A percentile compares a stretch with the other conserved stretches of the same genome.
Evolutionary conservation across 2,888 invertebrate species (phyloP).

Genomic region (Muscina levida): DNA sequence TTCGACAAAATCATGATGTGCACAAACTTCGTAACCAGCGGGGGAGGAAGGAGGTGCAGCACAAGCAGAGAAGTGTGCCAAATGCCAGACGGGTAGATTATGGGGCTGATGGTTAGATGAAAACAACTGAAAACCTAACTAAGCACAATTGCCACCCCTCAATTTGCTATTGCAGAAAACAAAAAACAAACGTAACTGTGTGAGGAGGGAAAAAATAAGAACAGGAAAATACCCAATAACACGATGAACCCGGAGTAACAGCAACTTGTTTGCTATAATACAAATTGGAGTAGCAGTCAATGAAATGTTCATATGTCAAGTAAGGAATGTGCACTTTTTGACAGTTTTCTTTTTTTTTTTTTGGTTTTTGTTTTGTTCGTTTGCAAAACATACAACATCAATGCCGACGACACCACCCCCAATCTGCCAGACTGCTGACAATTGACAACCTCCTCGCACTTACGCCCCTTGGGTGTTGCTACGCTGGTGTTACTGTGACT

Average conservation of each 20-base stretch:
- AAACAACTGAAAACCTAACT: slow-evolving; percentile 21
- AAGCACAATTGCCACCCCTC: slow-evolving; percentile 54
- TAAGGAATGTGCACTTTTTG: slow-evolving; percentile 76
- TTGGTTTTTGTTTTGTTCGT: no score
- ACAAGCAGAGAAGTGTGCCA: slow-evolving; percentile 63
- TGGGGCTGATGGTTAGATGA: not conserved
- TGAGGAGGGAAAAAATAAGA: not conserved
- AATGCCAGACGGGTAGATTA: slow-evolving; percentile 40
- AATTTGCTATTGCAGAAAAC: slow-evolving; percentile 49
- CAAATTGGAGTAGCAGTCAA: slow-evolving; percentile 47
- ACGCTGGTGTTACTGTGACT: not conserved
- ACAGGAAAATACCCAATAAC: not conserved
- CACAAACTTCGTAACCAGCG: slow-evolving; percentile 7
- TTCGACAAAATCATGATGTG: slow-evolving; percentile 53
- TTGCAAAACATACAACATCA: no score
- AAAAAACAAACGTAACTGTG: not conserved
- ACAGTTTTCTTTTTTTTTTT: slow-evolving; percentile 73
- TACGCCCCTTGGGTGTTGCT: slow-evolving; percentile 1
- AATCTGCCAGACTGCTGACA: slow-evolving; percentile 11
- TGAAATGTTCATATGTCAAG: slow-evolving; percentile 72
- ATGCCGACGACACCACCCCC: slow-evolving; percentile 61
- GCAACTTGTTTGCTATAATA: slow-evolving; percentile 51
- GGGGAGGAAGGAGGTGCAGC: no score
- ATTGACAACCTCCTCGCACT: not conserved
- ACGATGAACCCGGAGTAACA: not conserved